These are phyloP conservation scores for Chrysolina haemoptera DNA, from an alignment of 2,888 invertebrate genomes.

Conservation along the genomic window DNA sequence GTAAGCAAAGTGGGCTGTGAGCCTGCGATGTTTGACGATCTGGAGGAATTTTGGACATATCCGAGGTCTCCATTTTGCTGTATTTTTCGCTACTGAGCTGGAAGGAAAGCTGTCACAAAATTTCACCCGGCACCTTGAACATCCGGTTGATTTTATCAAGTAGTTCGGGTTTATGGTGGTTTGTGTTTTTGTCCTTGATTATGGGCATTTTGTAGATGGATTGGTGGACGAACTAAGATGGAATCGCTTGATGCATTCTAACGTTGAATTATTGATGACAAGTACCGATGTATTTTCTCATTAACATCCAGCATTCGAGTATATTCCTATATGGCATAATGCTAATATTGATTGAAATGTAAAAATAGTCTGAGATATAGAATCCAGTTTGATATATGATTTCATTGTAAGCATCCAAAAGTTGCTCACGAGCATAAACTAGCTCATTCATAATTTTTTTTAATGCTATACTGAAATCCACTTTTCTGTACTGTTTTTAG, in stretches of 20 bases:
- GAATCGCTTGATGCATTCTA: not conserved
- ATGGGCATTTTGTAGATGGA: not conserved
- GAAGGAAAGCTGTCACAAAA: constrained; percentile 10
- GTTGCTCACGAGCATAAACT: too few species aligned
- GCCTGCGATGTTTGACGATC: constrained; percentile 39
- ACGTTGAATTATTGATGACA: not conserved
- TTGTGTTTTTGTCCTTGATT: not conserved
- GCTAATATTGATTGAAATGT: too few species aligned
- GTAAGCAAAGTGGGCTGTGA: constrained; percentile 58
- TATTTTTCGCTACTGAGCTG: not conserved
- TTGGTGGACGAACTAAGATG: not conserved
- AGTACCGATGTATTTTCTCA: too few species aligned
- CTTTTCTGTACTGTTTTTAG: too few species aligned
- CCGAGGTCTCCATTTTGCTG: constrained; percentile 53
- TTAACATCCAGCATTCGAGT: not conserved
- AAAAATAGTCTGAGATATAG: too few species aligned
- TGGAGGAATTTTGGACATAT: constrained; percentile 46
- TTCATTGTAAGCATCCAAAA: too few species aligned
- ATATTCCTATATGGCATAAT: too few species aligned
- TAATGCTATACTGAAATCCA: too few species aligned
- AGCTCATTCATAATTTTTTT: too few species aligned
- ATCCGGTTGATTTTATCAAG: not conserved
- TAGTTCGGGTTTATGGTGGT: not conserved
- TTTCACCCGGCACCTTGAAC: not conserved
- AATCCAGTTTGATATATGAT: too few species aligned